phyloP scores from a whole-genome alignment of 2,797 vertebrate genomes.

The Erethizon dorsatum region DNA sequence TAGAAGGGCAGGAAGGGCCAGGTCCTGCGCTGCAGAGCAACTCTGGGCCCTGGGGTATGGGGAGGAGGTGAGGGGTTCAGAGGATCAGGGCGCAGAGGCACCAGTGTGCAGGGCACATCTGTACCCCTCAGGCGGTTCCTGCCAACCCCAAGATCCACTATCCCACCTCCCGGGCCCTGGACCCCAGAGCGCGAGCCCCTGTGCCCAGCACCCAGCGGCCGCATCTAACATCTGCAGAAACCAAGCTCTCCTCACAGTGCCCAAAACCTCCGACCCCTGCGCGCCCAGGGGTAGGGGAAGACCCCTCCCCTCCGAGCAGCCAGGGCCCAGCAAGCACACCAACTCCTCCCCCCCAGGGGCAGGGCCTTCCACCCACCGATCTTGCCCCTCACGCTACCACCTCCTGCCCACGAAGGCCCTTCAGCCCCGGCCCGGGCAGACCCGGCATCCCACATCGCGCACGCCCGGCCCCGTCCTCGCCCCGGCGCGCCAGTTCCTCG shows the following conservation, averaged over 20 bases:
- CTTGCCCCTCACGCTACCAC: background rate
- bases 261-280: background rate
- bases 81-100: background rate
- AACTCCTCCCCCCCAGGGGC: background rate
- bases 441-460: background rate
- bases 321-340: background rate
- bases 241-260: accelerated
- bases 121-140: background rate
- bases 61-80: background rate
- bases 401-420: background rate
- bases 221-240: background rate
- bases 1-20: background rate
- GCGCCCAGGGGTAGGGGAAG: no score
- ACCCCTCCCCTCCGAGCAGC: background rate
- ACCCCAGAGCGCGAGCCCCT: background rate
- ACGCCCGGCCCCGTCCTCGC: background rate
- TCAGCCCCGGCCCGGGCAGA: background rate
- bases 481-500: background rate
- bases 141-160: background rate
- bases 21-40: background rate
- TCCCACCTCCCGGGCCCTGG: background rate
- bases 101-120: background rate
- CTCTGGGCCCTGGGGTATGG: background rate
- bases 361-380: background rate
- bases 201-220: background rate